Percentiles rank a stretch among this genome's conserved stretches.
phyloP scores from a whole-genome alignment of 2,797 vertebrate genomes.

The Acrossocheilus fasciatus region DNA sequence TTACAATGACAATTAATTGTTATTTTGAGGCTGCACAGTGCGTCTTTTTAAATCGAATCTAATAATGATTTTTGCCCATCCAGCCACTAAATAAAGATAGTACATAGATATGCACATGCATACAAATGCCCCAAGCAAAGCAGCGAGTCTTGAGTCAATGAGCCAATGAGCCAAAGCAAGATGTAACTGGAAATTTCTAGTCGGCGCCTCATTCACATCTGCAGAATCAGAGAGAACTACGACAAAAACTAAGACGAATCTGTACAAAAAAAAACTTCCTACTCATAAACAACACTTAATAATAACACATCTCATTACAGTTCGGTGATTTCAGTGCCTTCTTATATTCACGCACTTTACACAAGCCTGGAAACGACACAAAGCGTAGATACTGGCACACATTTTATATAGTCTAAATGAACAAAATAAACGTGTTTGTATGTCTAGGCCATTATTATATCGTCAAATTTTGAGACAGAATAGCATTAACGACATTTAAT shows the following conservation, averaged over 20 bases:
- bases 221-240: neutral
- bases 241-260: neutral
- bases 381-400: neutral
- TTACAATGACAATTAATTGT: neutral
- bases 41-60: neutral
- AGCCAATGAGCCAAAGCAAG: neutral
- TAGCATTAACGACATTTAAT: neutral
- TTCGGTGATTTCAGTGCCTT: neutral
- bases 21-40: neutral
- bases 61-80: neutral
- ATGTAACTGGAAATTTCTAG: slow-evolving; percentile 39
- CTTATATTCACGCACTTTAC: neutral
- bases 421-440: neutral
- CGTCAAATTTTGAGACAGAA: neutral
- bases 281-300: neutral
- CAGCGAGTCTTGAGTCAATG: neutral
- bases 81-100: neutral
- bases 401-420: neutral
- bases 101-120: neutral
- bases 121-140: neutral
- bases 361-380: neutral
- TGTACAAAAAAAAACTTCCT: neutral
- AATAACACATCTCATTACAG: neutral
- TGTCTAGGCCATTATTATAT: too few relatives aligned
- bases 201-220: neutral